Evolutionary conservation across 1,140 invertebrate species (phyloP), one percentile per base, ranked within the genome.

Genomic region (Lepidurus arcticus): DNA sequence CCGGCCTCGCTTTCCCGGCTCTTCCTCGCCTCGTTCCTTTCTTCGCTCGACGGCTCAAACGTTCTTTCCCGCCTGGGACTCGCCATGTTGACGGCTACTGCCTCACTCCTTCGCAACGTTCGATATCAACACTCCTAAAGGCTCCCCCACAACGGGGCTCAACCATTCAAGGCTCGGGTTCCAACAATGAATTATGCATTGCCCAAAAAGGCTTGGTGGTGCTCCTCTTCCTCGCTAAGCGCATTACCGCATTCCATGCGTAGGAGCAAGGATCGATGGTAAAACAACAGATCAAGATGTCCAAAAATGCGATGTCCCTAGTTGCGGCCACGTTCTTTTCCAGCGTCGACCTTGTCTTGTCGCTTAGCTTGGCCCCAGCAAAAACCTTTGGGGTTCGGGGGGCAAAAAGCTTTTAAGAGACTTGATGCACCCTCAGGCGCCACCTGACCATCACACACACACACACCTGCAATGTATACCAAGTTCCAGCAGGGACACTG

Each of bases 371-470:
- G 21, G 6, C 1, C 53, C 21, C 21, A 65, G 4, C 13, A 4
- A 65, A 65, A 65, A 16, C 9, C 6, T 16, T 16, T 21, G 7
- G 9, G 21, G 53, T 65, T n/a, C 16, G 16, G 16, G 16, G 53
- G 53, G 7, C 53, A n/a, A n/a, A 65, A 65, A 65, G 21, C 21
- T 13, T 65, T 21, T 65, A 65, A 13, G 16, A 13, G 53, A 7
- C 16, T 65, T 65, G 53, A 65, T 65, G 53, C 53, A 65, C 53
- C 53, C 53, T 65, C 53, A 65, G 53, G 53, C 16, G 53, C 21
- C 53, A 65, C 53, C 21, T 65, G 53, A 65, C 53, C 53, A 65
- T 65, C 53, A 65, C 53, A 65, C 45, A 47, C 45, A 47, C 45
- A 47, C 45, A 47, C 53, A 65, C 53, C 53, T 65, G 53, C 53